A percentile compares a stretch with the other conserved stretches of the same genome.
These are phyloP conservation scores for Cichlasoma orientale DNA, from an alignment of 2,797 vertebrate species.

Conservation along the genomic window DNA sequence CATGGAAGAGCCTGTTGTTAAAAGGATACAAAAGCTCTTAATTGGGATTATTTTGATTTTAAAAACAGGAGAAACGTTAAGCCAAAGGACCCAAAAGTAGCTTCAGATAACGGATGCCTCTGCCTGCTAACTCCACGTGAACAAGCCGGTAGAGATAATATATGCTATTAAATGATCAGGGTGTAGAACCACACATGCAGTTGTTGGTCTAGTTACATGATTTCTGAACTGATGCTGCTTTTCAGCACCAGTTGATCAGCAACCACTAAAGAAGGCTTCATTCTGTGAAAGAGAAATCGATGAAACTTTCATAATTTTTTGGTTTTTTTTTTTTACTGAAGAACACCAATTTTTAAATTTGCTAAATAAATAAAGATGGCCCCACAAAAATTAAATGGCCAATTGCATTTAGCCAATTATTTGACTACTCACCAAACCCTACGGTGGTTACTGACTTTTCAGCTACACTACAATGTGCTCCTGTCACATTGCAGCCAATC, in stretches of 20 bases:
- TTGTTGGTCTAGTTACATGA: not conserved
- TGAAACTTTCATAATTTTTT: not conserved
- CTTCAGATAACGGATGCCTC: not conserved
- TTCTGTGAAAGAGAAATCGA: not conserved
- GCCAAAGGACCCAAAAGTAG: not conserved
- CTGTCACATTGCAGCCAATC: slow-evolving; percentile 1
- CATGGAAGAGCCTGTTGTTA: not conserved
- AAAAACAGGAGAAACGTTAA: not conserved
- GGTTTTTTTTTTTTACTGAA: not conserved
- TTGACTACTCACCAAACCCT: not conserved
- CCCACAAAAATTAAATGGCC: not conserved
- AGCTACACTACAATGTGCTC: slow-evolving; percentile 7
- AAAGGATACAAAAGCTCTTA: not conserved
- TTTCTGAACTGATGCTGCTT: not conserved
- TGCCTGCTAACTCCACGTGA: not conserved
- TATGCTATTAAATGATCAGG: slow-evolving; percentile 1
- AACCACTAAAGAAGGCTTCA: not conserved
- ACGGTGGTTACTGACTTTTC: not conserved
- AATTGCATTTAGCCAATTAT: not conserved
- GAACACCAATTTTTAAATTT: not conserved
- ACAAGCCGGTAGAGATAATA: not conserved
- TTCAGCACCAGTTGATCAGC: not conserved
- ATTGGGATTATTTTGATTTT: not conserved
- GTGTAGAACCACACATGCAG: slow-evolving; percentile 1
- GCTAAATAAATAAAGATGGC: not conserved